Conservation (phyloP, 2,113 vertebrate genomes). For the Pelvicachromis taeniatus region DNA sequence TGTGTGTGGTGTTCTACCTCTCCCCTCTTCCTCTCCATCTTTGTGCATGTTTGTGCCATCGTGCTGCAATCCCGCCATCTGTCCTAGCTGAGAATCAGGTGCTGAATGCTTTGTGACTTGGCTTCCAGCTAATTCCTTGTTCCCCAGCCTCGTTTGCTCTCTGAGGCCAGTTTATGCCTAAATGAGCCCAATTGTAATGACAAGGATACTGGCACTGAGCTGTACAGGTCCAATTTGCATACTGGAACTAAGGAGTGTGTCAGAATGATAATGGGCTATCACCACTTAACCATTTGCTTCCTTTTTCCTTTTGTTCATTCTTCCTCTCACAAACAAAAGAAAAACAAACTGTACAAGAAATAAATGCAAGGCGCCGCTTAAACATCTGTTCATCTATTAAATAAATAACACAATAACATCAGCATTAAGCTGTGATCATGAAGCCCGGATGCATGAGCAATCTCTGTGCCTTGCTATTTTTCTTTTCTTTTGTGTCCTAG, state of each 20-base stretch:
- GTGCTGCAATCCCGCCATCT: constrained; percentile 59
- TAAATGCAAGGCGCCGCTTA: not conserved
- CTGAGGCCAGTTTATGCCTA: constrained; percentile 49
- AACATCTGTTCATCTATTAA: constrained; percentile 5
- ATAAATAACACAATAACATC: constrained; percentile 5
- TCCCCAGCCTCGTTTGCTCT: constrained; percentile 26
- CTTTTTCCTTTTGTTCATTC: not conserved
- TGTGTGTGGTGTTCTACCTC: constrained; percentile 9
- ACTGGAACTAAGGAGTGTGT: constrained; percentile 11
- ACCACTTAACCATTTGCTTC: not conserved
- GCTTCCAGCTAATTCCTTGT: constrained; percentile 47
- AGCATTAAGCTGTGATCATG: not conserved
- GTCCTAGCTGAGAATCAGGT: constrained; percentile 61
- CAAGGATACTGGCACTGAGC: constrained; percentile 19
- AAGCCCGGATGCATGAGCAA: not conserved
- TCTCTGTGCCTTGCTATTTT: not conserved
- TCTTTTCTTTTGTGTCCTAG: not conserved
- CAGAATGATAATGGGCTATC: not conserved
- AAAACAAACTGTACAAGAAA: not conserved
- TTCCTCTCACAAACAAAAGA: not conserved
- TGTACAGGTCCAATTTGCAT: constrained; percentile 18
- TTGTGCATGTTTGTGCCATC: constrained; percentile 48
- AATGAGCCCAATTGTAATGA: constrained; percentile 41
- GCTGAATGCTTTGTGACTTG: constrained; percentile 57
- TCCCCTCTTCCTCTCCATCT: constrained; percentile 15